Base-by-base conservation (phyloP, 1,140 invertebrate genomes). In the Tribolium castaneum region DNA sequence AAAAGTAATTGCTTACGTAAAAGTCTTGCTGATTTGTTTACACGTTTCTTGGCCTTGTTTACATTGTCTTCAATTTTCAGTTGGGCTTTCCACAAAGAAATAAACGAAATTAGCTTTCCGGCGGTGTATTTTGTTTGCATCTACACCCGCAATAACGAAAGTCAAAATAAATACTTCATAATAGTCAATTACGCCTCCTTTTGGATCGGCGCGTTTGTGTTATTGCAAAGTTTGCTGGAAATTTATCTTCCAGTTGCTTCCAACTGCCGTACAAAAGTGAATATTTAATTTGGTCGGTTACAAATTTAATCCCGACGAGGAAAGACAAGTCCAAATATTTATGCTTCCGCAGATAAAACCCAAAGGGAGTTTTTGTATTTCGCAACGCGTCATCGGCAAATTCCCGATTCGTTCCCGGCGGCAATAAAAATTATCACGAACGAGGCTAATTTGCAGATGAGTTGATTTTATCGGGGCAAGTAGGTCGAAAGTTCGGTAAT, bases 241-340 rank as follows among this genome's bases (percentile, higher is more conserved):
- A 66, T 66, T 66, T 66, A 66, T 66, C 59, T 39, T 66, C 14
- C 59, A 66, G 34, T 30, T 35, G 59, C 56, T 30, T 62, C 56
- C 56, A 62, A 13, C 56, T 9, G 52, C 52, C 16, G 12, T 62
- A 6, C 19, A 30, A 66, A 66, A 66, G 59, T 35, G 59, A 66
- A 66, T 66, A 35, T 13, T 66, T 66, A 66, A 66, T 66, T 62
- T 35, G 0, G 59, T 35, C 59, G 9, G 59, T 66, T 66, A n/a
- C 25, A 66, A 66, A 66, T 66, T 66, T 35, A 34, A 66, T 34
- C n/a, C 30, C 4, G 25, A 4, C 10, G 49, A 14, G 7, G 3
- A 19, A 13, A 62, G 56, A 30, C 14, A 66, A 66, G 30, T 12
- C 10, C 45, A 35, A 66, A 66, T 66, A 25, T 59, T 59, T 59